phyloP scores from a whole-genome alignment of 2,797 vertebrate genomes.

The Merluccius polli region DNA sequence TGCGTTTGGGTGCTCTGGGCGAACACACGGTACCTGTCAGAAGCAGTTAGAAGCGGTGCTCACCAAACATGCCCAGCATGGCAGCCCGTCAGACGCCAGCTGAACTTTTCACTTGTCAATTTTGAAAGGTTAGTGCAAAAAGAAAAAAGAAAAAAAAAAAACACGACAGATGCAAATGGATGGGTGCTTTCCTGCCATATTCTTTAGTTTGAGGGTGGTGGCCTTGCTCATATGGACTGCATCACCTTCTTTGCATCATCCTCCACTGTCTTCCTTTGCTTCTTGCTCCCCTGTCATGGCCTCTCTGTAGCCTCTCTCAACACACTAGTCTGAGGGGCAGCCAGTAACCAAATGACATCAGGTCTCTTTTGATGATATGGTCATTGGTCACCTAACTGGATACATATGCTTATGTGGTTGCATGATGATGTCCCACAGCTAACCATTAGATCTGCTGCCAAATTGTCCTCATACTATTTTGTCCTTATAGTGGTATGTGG shows the following conservation, averaged over 20 bases:
- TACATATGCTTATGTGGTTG: background rate
- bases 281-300: constrained; percentile 13
- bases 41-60: constrained; percentile 78
- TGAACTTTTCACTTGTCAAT: constrained; percentile 88
- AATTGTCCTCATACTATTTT: too few species aligned
- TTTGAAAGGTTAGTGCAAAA: constrained; percentile 84
- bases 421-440: background rate
- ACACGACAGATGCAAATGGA: constrained; percentile 72
- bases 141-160: constrained; percentile 54
- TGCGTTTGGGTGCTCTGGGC: constrained; percentile 64
- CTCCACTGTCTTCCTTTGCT: constrained; percentile 2
- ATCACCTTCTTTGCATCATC: constrained; percentile 41
- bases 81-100: constrained; percentile 73
- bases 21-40: constrained; percentile 83
- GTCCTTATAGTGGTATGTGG: too few species aligned
- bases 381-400: background rate
- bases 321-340: constrained; percentile 32
- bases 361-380: constrained; percentile 16
- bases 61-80: constrained; percentile 74
- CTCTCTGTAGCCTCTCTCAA: constrained; percentile 50
- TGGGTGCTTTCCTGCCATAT: constrained; percentile 68
- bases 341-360: constrained; percentile 30
- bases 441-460: background rate
- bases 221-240: constrained; percentile 43
- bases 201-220: constrained; percentile 42